Conservation (phyloP, 1,140 invertebrate species). For the Zaprionus capensis region DNA sequence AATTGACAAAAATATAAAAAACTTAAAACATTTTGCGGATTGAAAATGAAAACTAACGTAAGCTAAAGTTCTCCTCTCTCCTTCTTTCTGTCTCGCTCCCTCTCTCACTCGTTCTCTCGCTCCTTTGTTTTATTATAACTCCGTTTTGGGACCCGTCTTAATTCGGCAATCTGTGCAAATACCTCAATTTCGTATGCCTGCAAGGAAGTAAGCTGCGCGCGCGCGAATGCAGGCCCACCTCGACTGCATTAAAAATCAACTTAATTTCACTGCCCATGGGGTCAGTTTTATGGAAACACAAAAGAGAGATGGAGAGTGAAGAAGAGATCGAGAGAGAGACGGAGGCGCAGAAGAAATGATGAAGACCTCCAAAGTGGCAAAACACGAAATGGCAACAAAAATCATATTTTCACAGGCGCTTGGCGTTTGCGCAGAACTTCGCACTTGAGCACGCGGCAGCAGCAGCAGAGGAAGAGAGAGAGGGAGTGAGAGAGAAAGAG, state of each 20-base stretch:
- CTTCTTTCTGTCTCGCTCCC: not conserved
- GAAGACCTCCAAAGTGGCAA: conserved; percentile 71
- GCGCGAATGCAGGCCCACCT: conserved; percentile 48
- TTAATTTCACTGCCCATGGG: conserved; percentile 64
- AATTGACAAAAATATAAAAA: too few species aligned
- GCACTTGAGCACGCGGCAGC: conserved; percentile 68
- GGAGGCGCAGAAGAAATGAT: conserved; percentile 33
- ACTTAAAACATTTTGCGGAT: not conserved
- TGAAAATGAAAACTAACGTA: not conserved
- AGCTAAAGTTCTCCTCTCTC: not conserved
- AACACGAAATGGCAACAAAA: conserved; percentile 68
- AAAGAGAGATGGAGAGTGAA: conserved; percentile 28
- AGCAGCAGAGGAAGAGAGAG: not conserved
- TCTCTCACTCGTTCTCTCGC: not conserved
- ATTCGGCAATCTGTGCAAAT: conserved; percentile 16
- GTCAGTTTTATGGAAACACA: conserved; percentile 58
- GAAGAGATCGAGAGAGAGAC: conserved; percentile 13
- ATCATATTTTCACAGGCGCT: conserved; percentile 83
- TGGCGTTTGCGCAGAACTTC: conserved; percentile 82
- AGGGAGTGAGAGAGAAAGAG: not conserved
- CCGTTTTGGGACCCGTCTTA: not conserved
- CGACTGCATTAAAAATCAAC: conserved; percentile 79
- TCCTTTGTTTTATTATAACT: not conserved
- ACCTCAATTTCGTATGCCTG: conserved; percentile 15
- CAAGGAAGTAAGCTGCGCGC: conserved; percentile 12